These are phyloP conservation scores for Orchestes rusci DNA, from an alignment of 2,888 invertebrate species.

Conservation along the genomic window DNA sequence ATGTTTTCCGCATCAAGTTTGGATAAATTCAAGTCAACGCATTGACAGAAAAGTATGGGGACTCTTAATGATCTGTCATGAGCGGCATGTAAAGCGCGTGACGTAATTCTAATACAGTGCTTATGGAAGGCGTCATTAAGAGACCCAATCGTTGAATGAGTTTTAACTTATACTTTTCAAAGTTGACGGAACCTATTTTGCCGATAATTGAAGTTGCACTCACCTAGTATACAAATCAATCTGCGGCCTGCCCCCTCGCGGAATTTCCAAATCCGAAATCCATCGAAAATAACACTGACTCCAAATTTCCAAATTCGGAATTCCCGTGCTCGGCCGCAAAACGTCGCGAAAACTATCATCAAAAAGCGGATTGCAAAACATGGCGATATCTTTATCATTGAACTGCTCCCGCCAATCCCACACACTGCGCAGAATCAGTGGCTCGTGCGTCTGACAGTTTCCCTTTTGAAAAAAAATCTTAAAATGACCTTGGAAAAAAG, in stretches of 20 bases:
- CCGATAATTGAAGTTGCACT: no score
- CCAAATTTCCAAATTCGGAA: conserved; percentile 68
- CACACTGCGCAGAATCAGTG: conserved; percentile 62
- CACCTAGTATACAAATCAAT: conserved; percentile 48
- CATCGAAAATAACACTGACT: conserved; percentile 85
- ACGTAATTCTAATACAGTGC: no score
- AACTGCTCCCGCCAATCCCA: conserved; percentile 93
- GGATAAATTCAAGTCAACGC: no score
- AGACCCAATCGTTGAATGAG: no score
- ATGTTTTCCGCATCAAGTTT: no score
- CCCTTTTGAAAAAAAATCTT: conserved; percentile 14
- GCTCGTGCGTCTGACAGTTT: conserved; percentile 28
- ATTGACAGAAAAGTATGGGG: no score
- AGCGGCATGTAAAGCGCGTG: no score
- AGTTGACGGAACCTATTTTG: no score
- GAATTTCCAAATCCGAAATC: conserved; percentile 74
- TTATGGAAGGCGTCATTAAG: no score
- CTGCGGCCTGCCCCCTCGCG: conserved; percentile 60
- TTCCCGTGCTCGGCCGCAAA: conserved; percentile 47
- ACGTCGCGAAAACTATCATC: conserved; percentile 39
- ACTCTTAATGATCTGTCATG: no score
- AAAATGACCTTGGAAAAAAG: background rate
- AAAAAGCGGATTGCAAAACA: conserved; percentile 82
- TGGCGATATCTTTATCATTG: conserved; percentile 66
- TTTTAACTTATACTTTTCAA: no score